Evolutionary conservation across 2,797 vertebrate genomes (phyloP), one percentile per base, ranked within the genome.

Genomic region (Tadarida brasiliensis): DNA sequence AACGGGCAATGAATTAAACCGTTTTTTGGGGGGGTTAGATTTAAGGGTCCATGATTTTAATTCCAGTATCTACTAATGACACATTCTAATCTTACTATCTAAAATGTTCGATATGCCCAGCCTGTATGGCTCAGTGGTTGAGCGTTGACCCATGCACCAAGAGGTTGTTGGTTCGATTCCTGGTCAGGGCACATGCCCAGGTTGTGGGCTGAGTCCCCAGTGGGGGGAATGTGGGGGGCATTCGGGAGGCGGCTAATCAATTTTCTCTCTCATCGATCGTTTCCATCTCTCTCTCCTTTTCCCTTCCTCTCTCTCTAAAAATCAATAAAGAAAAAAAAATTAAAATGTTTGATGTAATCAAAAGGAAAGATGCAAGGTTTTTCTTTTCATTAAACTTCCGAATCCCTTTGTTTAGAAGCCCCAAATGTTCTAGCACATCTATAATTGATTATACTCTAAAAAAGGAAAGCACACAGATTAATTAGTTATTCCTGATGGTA

Each of bases 371-470:
- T 80, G 61, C 4, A 63, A 97, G 68, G 70, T 17, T 76, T 70
- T 94, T 57, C 63, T 87, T 90, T 96, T 94, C 86, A 90, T 95
- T 92, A 78, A 88, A 68, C 80, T 97, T 97, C 91, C 81, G 94
- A 94, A 90, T 96, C 65, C 85, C 91, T 98, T 94, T 93, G 86
- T 84, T 97, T 97, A 73, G 84, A 95, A 93, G 94, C 67, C 54
- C 80, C 86, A 70, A 88, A 80, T 76, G 92, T 61, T 83, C 90
- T 67, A 86, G 68, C 59, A 17, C 35, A 54, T 86, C 87, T 88
- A 77, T 68, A 95, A 97, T 9, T 70, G 95, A 97, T 87, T 94
- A 67, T n/a, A 16, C 15, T 86, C 88, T 81, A 85, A 74, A 91
- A 74, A 91, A 96, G 67, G 82, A 87, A 94, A 92, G 92, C 88